Percentiles rank a stretch among this genome's conserved stretches.
Evolutionary conservation across 1,140 invertebrate species (phyloP).

Genomic region (Melanaphis sacchari): DNA sequence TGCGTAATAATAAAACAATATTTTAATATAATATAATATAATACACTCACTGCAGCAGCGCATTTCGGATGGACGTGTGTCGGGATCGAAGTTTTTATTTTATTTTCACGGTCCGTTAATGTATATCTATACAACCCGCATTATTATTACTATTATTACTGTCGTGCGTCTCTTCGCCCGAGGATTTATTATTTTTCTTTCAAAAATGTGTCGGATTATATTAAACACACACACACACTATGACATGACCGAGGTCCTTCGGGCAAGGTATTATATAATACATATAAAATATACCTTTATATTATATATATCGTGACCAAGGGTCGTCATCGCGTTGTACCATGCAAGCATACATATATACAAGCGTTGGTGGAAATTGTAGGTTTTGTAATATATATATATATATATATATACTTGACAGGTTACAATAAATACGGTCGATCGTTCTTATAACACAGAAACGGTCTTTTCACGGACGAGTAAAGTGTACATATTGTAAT

Average conservation of each 20-base stretch:
- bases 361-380: not conserved
- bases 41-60: not conserved
- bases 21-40: not conserved
- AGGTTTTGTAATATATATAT: not conserved
- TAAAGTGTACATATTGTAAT: not conserved
- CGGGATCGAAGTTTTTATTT: not conserved
- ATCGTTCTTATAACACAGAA: constrained; percentile 12
- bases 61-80: not conserved
- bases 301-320: constrained; percentile 39
- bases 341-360: not conserved
- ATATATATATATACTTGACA: constrained; percentile 30
- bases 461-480: constrained; percentile 18
- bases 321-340: not conserved
- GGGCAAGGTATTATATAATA: constrained; percentile 20
- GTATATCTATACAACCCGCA: not conserved
- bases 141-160: not conserved
- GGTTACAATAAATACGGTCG: constrained; percentile 39
- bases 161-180: not conserved
- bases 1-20: not conserved
- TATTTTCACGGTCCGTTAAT: not conserved
- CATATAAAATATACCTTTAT: not conserved
- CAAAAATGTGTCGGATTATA: constrained; percentile 32
- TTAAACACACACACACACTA: not conserved
- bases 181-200: constrained; percentile 31
- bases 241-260: not conserved